A percentile compares a stretch with the other conserved stretches of the same genome.
phyloP scores from a whole-genome alignment of 2,113 vertebrate species.

The Elephantulus edwardii region DNA sequence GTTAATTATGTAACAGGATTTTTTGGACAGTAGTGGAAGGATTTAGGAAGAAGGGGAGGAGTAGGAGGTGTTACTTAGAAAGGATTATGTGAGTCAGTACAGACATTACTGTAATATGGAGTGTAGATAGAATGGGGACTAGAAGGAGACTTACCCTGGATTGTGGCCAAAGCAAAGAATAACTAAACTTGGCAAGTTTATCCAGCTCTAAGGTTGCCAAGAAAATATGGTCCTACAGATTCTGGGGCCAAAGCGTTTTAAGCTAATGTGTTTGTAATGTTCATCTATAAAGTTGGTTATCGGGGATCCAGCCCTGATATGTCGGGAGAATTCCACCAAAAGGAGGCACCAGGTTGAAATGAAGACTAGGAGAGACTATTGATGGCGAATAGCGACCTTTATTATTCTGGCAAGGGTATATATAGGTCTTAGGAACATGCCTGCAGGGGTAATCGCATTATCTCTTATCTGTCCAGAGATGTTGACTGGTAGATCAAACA shows the following conservation, averaged over 20 bases:
- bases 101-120: neutral
- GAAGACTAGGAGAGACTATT: too few species aligned
- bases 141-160: slow-evolving; percentile 12
- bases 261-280: slow-evolving; percentile 1
- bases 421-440: too few species aligned
- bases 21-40: neutral
- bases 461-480: too few species aligned
- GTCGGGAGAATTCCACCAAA: too few species aligned
- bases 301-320: too few species aligned
- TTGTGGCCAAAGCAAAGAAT: slow-evolving; percentile 58
- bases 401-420: too few species aligned
- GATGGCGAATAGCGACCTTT: too few species aligned
- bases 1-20: neutral
- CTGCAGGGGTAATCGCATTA: too few species aligned
- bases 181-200: slow-evolving; percentile 7
- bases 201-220: slow-evolving; percentile 27
- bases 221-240: slow-evolving; percentile 23
- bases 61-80: neutral
- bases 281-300: too few species aligned
- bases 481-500: too few species aligned
- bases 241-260: slow-evolving; percentile 31
- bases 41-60: neutral
- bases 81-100: neutral
- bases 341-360: too few species aligned
- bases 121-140: neutral